Percentiles rank a stretch among this genome's conserved stretches.
Conservation (phyloP, 2,797 vertebrate species). For the Platyrinchus mystaceus region DNA sequence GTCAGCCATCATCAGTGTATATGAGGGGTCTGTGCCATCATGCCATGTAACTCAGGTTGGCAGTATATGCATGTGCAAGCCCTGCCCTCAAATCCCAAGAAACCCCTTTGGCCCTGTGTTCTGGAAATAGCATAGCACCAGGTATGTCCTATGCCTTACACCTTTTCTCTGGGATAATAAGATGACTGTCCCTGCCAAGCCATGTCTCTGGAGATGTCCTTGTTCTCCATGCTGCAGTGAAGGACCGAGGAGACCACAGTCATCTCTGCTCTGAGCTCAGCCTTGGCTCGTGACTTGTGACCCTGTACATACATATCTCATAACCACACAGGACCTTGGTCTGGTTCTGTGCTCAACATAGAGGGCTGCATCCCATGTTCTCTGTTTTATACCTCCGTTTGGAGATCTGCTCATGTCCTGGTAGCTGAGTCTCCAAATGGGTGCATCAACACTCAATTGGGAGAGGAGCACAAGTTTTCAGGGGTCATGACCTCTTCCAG, state of each 20-base stretch:
- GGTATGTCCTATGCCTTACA: rapidly evolving
- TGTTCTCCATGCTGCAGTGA: neutral
- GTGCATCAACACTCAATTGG: neutral
- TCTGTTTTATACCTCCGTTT: neutral
- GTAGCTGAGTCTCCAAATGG: neutral
- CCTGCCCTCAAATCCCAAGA: neutral
- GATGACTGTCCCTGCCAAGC: neutral
- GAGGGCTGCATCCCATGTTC: neutral
- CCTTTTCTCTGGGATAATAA: neutral
- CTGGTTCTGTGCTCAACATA: neutral
- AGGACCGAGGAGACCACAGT: neutral
- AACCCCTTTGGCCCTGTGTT: neutral
- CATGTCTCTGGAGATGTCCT: neutral
- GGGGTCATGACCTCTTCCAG: neutral
- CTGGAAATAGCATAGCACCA: neutral
- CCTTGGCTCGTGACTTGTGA: neutral
- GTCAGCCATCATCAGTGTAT: neutral
- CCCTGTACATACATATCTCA: neutral
- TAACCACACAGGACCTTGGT: neutral
- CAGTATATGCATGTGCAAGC: neutral
- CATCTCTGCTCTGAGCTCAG: neutral
- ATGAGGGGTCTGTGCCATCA: rapidly evolving
- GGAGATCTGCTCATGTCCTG: neutral
- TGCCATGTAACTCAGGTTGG: neutral
- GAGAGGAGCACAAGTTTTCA: neutral